Conservation (phyloP, 2,888 invertebrate species). For the Diarsia rubi region DNA sequence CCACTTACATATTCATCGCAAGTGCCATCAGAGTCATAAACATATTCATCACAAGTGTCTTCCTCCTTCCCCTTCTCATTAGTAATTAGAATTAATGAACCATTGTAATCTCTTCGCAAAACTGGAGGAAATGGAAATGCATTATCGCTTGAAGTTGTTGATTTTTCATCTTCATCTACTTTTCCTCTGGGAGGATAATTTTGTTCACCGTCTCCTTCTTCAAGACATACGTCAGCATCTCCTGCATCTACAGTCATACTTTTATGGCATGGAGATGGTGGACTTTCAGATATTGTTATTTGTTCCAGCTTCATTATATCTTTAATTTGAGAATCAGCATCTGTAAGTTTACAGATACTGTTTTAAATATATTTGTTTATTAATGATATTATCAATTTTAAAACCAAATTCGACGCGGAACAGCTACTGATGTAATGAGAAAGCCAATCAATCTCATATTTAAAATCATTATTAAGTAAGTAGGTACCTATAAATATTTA, state of each 20-base stretch:
- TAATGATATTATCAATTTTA: too few relatives aligned
- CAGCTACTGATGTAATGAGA: too few relatives aligned
- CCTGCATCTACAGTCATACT: neutral
- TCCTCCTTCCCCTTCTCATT: neutral
- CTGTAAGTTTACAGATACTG: slow-evolving; percentile 12
- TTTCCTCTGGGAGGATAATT: neutral
- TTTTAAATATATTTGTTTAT: neutral
- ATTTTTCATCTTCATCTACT: neutral
- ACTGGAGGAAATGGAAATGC: slow-evolving; percentile 3
- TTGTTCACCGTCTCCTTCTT: slow-evolving; percentile 7
- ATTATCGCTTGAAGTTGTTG: neutral
- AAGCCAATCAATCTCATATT: too few relatives aligned
- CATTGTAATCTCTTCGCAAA: neutral
- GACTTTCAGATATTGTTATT: slow-evolving; percentile 12
- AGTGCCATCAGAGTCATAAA: slow-evolving; percentile 29
- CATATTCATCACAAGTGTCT: neutral
- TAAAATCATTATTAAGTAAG: too few relatives aligned
- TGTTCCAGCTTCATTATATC: slow-evolving; percentile 17
- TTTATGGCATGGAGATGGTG: neutral
- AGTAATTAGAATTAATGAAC: neutral
- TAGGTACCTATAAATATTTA: too few relatives aligned
- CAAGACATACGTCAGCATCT: neutral
- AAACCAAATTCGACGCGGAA: too few relatives aligned
- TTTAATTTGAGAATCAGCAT: slow-evolving; percentile 1
- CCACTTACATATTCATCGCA: slow-evolving; percentile 23